Percentiles rank a stretch among this genome's conserved stretches.
Conservation (phyloP, 2,113 vertebrate genomes). For the Rallus limicola region DNA sequence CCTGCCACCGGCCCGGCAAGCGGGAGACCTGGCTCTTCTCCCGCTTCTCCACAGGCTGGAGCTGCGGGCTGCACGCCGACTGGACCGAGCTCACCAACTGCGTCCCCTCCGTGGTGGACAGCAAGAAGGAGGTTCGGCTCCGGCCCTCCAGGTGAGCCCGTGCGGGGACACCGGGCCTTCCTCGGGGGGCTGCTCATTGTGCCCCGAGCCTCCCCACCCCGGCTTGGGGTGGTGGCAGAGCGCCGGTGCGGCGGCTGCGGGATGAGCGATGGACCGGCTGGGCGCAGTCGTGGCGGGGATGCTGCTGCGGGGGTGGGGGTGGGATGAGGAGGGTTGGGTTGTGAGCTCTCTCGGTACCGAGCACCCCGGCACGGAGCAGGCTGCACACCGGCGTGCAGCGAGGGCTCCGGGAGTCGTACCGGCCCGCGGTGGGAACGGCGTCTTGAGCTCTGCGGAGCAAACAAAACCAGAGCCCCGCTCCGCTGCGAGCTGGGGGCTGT, state of each 20-base stretch:
- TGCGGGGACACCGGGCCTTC: neutral
- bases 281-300: neutral
- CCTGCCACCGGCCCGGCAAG: constrained; percentile 92
- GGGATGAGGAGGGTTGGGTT: too few species aligned
- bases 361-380: neutral
- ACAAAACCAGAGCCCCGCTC: neutral
- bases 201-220: neutral
- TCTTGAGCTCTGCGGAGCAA: neutral
- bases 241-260: neutral
- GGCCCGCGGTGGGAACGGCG: neutral
- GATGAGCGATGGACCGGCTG: neutral
- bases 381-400: neutral
- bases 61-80: constrained; percentile 98
- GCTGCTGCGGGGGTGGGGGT: neutral
- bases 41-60: constrained; percentile 98
- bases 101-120: constrained; percentile 89
- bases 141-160: constrained; percentile 82
- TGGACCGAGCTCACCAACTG: constrained; percentile 99
- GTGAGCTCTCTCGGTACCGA: neutral
- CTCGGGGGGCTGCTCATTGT: neutral
- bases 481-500: accelerated
- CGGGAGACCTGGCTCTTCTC: constrained; percentile 98
- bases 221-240: neutral
- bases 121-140: constrained; percentile 74
- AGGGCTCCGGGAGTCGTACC: neutral